A percentile compares a stretch with the other conserved stretches of the same genome.
Evolutionary conservation across 1,140 invertebrate species (phyloP).

Genomic region (Heterodera schachtii): DNA sequence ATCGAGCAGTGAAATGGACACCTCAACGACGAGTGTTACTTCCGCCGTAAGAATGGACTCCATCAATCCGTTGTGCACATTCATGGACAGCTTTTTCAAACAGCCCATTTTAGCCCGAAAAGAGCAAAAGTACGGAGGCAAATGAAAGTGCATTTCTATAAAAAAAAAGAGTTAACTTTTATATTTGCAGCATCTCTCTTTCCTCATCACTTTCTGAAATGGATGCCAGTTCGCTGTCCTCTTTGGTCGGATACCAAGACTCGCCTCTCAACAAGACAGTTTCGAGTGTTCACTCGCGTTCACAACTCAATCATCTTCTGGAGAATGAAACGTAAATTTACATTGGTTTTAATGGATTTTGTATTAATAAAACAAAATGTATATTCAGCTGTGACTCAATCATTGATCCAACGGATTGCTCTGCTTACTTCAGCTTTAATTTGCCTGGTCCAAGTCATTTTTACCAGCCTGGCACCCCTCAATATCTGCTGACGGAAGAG

Average conservation of each 20-base stretch:
- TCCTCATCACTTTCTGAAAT: slow-evolving; percentile 20
- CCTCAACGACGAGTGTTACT: not conserved
- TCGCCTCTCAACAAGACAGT: slow-evolving; percentile 30
- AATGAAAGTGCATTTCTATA: too few species aligned
- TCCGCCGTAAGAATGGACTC: not conserved
- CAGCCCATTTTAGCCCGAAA: not conserved
- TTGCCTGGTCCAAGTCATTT: not conserved
- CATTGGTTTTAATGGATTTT: not conserved
- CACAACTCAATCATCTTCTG: slow-evolving; percentile 29
- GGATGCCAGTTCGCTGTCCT: slow-evolving; percentile 21
- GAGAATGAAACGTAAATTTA: slow-evolving; percentile 23
- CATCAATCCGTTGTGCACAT: slow-evolving; percentile 8
- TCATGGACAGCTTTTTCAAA: slow-evolving; percentile 20
- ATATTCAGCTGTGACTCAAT: slow-evolving; percentile 31
- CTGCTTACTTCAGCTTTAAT: slow-evolving; percentile 28
- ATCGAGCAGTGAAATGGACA: not conserved
- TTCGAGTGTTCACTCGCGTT: slow-evolving; percentile 28
- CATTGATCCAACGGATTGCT: slow-evolving; percentile 24
- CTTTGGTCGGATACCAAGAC: slow-evolving; percentile 33
- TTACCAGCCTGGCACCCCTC: slow-evolving; percentile 28
- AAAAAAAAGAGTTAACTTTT: too few species aligned
- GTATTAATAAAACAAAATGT: not conserved
- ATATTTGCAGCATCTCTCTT: not conserved
- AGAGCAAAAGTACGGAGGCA: slow-evolving; percentile 6
- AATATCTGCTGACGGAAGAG: slow-evolving; percentile 1